Conservation (phyloP, 2,797 vertebrate species). For the Hydrophis major region DNA sequence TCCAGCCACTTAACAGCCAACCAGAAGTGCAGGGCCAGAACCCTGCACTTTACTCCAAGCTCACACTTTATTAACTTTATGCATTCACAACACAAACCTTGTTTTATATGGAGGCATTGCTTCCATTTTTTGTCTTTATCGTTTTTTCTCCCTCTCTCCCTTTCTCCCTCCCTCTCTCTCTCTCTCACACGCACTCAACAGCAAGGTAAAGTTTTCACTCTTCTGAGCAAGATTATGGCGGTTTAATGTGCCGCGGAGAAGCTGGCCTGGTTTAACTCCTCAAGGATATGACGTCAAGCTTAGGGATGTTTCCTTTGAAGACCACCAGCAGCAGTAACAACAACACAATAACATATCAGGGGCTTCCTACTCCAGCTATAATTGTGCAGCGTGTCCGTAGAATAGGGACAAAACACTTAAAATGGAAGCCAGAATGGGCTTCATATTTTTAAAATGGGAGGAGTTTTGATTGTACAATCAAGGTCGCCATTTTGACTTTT, state of each 20-base stretch:
- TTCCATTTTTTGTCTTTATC: neutral
- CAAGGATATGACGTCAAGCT: neutral
- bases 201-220: neutral
- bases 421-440: neutral
- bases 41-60: too few species aligned
- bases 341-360: neutral
- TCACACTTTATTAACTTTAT: too few species aligned
- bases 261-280: neutral
- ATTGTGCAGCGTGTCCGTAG: neutral
- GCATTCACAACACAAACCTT: slow-evolving; percentile 5
- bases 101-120: slow-evolving; percentile 51
- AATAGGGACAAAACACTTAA: neutral
- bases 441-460: neutral
- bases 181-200: neutral
- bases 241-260: neutral
- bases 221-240: neutral
- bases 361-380: neutral
- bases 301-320: neutral
- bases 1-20: too few species aligned
- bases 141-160: neutral
- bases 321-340: neutral
- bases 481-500: neutral
- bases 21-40: too few species aligned
- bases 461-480: neutral
- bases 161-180: neutral